Evolutionary conservation across 2,888 invertebrate genomes (phyloP), one percentile per base, ranked within the genome.

Genomic region (Petrophora chlorosata): DNA sequence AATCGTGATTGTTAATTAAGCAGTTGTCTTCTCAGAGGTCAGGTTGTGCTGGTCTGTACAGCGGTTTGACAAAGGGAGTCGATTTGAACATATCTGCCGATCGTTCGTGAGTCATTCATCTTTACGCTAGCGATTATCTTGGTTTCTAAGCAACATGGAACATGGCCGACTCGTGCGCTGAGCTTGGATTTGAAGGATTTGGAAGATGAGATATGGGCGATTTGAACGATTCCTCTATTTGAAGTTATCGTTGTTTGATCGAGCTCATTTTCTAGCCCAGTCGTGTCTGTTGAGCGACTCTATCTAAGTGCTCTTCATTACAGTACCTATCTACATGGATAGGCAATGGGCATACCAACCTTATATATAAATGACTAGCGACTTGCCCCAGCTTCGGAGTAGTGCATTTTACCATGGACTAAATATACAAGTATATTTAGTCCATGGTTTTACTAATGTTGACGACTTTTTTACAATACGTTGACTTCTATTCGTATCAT

Each of bases 71-170:
- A 85, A 87, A 85, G 81, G 79, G 74, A 79, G 72, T 71, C 76
- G 69, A 82, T 80, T 81, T 74, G 69, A 77, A 76, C 75, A 65
- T 81, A 82, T 85, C 86, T 77, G 59, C 60, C 67, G 67, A 82
- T 81, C 78, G 76, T 47, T 82, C 85, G 85, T 88, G 87, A 85
- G 75, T 85, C 85, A 80, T 81, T 82, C 74, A 71, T 77, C 79
- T 70, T 56, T 56, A 59, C 17, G 4, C 29, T 40, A 26, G 70
- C 68, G 78, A 83, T 84, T 82, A 85, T 84, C 82, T 84, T 38
- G 38, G 53, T 57, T 64, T 60, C 62, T 63, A 51, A 50, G 67
- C 67, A 64, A 65, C 43, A 49, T 34, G 28, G 39, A 64, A 65
- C 43, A 49, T 34, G 28, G 39, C 13, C 22, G 36, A 38, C 28